Base-by-base conservation (phyloP, 2,888 invertebrate species). In the Adelphocoris suturalis region DNA sequence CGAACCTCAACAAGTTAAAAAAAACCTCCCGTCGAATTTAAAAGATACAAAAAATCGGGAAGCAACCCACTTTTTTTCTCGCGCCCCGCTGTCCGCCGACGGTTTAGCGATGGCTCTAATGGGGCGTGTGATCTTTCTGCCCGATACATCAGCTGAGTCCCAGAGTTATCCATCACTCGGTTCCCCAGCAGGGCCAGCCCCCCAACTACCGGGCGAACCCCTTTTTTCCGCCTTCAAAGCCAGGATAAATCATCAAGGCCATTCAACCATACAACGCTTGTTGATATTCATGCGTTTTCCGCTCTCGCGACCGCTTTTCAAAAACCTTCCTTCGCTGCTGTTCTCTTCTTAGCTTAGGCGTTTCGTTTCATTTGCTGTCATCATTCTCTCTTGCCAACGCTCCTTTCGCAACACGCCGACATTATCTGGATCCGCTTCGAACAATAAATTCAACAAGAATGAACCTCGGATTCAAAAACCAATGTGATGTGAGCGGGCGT, bases 221-320 rank as follows among this genome's bases (percentile, higher is more conserved):
- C 19, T 68, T 68, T 68, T 23, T 23, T 23, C 23, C 68, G 11
- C 68, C 19, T 12, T 19, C 55, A 23, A 82, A 82, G 82, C 82
- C 82, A 82, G 82, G 82, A 82, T 82, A 82, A 82, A 82, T 82
- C 82, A 82, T 82, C 82, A 82, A 82, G 82, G 13, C 52, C 82
- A 52, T 82, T 82, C 82, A 27, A 82, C 82, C 82, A 82, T 52
- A 52, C 46, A 37, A 19, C 55, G 52, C 82, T 82, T 82, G 52
- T 48, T 82, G 82, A 82, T 52, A 52, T 82, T 52, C 52, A 82
- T 27, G 82, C 82, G 52, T 78, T 78, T 76, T 37, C 76, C 28
- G 7, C 16, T 46, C 47, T 16, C 78, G 78, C 78, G 46, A 19
- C 55, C 55, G 27, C 55, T 82, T 82, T 46, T 82, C 48, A 48